Conservation (phyloP, 2,888 invertebrate genomes). For the Stenichneumon culpator region DNA sequence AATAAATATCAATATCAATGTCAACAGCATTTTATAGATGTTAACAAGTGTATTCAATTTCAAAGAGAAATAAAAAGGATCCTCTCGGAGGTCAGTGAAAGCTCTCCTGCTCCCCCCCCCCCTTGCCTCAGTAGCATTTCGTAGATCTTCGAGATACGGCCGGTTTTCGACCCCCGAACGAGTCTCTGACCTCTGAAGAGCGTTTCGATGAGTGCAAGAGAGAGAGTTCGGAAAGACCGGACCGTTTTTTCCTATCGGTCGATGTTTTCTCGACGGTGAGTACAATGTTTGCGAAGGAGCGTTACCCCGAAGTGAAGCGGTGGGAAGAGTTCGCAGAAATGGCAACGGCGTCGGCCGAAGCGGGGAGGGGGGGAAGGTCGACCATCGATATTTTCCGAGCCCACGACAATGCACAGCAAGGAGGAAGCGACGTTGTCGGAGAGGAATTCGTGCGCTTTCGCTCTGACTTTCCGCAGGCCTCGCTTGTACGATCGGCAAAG, state of each 20-base stretch:
- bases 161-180: neutral
- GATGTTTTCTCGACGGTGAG: conserved; percentile 57
- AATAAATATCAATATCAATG: too few species aligned
- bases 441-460: conserved; percentile 23
- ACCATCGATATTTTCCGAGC: conserved; percentile 31
- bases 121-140: too few species aligned
- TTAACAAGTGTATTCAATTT: too few species aligned
- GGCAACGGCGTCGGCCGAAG: neutral
- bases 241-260: conserved; percentile 2
- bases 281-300: conserved; percentile 22
- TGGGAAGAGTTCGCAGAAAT: conserved; percentile 25
- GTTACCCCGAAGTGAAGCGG: conserved; percentile 20
- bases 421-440: conserved; percentile 27
- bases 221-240: neutral
- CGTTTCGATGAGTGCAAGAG: neutral
- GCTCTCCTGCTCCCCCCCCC: too few species aligned
- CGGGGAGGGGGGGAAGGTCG: conserved; percentile 19
- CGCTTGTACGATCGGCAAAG: neutral
- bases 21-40: too few species aligned
- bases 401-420: conserved; percentile 36
- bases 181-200: neutral
- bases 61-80: too few species aligned
- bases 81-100: too few species aligned
- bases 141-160: too few species aligned
- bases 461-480: conserved; percentile 44